A percentile compares a stretch with the other conserved stretches of the same genome.
Evolutionary conservation across 2,113 vertebrate genomes (phyloP).

Genomic region (Deroptyus accipitrinus): DNA sequence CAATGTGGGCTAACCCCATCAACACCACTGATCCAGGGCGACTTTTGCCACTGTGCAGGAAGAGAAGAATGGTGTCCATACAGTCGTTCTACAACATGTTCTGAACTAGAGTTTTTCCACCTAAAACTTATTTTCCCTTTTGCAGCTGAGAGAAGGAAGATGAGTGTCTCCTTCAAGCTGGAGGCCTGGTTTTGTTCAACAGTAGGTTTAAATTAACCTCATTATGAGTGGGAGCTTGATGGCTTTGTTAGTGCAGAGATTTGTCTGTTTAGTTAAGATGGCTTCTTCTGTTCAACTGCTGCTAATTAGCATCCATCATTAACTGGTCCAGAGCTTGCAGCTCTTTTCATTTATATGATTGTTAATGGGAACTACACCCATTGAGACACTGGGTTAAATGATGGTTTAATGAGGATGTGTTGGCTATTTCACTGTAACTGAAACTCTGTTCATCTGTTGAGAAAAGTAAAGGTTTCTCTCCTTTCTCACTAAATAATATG

Average conservation of each 20-base stretch:
- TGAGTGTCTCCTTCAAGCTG: neutral
- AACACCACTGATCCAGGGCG: neutral
- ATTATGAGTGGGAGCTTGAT: constrained; percentile 40
- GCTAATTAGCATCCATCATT: constrained; percentile 67
- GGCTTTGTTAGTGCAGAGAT: constrained; percentile 48
- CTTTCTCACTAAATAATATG: constrained; percentile 30
- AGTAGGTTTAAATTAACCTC: constrained; percentile 66
- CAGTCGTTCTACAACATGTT: neutral
- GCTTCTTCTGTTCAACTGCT: constrained; percentile 53
- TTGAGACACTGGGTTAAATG: constrained; percentile 53
- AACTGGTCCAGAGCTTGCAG: constrained; percentile 33
- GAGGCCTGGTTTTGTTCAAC: constrained; percentile 47
- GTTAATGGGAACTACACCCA: constrained; percentile 30
- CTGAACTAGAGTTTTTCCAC: neutral
- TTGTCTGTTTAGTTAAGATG: constrained; percentile 52
- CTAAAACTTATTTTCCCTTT: neutral
- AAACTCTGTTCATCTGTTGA: neutral
- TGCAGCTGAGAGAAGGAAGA: neutral
- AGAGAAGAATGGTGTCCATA: neutral
- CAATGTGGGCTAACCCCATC: neutral
- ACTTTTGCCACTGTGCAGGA: neutral
- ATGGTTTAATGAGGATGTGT: constrained; percentile 48
- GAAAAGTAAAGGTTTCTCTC: neutral
- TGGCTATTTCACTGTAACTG: constrained; percentile 50
- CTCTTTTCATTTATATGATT: constrained; percentile 52